Evolutionary conservation across 2,113 vertebrate genomes (phyloP).

Genomic region (Apodemus sylvaticus): DNA sequence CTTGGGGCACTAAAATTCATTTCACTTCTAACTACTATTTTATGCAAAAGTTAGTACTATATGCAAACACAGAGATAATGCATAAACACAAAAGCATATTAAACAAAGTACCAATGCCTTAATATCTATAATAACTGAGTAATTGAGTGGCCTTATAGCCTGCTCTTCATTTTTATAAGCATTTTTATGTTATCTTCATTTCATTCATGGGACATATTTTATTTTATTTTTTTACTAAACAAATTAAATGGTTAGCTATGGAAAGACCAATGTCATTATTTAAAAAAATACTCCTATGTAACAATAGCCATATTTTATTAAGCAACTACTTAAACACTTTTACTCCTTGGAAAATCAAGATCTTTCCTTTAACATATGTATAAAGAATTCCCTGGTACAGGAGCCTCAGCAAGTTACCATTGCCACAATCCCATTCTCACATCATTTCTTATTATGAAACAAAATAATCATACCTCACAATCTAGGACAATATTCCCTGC

Average conservation of each 20-base stretch:
- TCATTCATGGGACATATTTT: background rate
- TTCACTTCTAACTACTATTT: background rate
- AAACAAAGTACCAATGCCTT: background rate
- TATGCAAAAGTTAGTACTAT: background rate
- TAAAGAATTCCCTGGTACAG: background rate
- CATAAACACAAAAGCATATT: background rate
- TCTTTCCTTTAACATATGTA: background rate
- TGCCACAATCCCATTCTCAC: constrained; percentile 53
- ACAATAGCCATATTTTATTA: constrained; percentile 43
- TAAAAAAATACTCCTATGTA: background rate
- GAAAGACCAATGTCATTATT: background rate
- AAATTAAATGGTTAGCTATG: background rate
- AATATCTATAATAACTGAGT: background rate
- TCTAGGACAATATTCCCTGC: constrained; percentile 66
- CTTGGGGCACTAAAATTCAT: background rate
- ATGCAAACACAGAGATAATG: background rate
- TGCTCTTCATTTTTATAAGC: background rate
- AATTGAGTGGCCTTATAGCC: background rate
- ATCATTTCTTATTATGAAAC: constrained; percentile 72
- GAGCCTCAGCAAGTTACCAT: constrained; percentile 59
- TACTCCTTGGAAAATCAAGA: background rate
- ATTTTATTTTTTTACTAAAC: background rate
- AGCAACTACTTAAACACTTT: background rate
- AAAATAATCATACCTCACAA: constrained; percentile 76
- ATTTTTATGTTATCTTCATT: background rate